These are phyloP conservation scores for Limnothrissa miodon DNA, from an alignment of 2,113 vertebrate genomes.

Conservation along the genomic window DNA sequence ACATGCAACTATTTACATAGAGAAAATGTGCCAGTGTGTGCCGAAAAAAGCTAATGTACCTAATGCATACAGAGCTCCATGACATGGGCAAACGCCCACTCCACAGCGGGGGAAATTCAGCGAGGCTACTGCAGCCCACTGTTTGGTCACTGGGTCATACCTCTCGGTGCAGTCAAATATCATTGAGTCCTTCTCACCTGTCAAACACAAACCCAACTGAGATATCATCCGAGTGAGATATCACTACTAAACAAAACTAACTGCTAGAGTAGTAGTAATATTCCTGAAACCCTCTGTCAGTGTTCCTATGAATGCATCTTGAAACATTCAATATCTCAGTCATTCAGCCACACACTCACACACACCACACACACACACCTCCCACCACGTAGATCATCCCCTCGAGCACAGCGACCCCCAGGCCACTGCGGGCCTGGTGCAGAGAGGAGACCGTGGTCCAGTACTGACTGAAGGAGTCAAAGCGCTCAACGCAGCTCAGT, in stretches of 20 bases:
- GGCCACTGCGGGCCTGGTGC: constrained; percentile 91
- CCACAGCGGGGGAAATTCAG: constrained; percentile 93
- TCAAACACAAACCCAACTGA: not conserved
- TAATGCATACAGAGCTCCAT: constrained; percentile 92
- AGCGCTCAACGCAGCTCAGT: constrained; percentile 93
- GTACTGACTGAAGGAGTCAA: constrained; percentile 96
- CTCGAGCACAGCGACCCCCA: constrained; percentile 89
- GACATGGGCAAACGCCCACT: constrained; percentile 88
- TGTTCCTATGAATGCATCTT: not conserved
- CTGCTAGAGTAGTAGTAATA: no score
- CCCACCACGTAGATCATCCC: constrained; percentile 97
- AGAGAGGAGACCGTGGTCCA: constrained; percentile 97
- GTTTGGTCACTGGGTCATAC: constrained; percentile 94
- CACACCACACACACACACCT: constrained; percentile 71
- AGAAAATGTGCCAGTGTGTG: not conserved
- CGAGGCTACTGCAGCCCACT: constrained; percentile 92
- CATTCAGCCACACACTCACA: not conserved
- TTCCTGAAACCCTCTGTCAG: no score
- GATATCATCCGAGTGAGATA: not conserved
- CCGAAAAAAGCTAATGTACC: constrained; percentile 72
- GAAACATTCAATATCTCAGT: not conserved
- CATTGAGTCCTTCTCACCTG: constrained; percentile 96
- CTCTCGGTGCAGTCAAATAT: constrained; percentile 97
- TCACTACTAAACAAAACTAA: not conserved
- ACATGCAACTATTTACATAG: not conserved